Percentiles rank a stretch among this genome's conserved stretches.
phyloP scores from a whole-genome alignment of 2,113 vertebrate genomes.

The Ornithorhynchus anatinus region DNA sequence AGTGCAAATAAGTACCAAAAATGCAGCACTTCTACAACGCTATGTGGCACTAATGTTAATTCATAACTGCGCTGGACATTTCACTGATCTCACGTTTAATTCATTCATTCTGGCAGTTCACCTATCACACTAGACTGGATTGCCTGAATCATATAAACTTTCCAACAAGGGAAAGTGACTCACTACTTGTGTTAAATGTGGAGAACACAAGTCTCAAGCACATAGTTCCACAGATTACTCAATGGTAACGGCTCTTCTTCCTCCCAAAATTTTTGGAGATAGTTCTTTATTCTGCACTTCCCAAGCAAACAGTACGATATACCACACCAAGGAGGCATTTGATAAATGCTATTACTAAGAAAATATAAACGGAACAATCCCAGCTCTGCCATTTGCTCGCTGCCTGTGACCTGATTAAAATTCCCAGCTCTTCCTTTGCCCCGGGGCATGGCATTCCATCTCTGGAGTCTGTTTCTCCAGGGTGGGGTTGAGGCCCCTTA shows the following conservation, averaged over 20 bases:
- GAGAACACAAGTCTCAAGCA: not conserved
- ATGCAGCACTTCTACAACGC: not conserved
- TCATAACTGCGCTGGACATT: not conserved
- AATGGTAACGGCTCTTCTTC: not conserved
- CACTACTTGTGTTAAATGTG: not conserved
- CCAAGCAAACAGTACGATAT: not conserved
- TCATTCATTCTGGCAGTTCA: constrained; percentile 44
- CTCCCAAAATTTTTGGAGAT: not conserved
- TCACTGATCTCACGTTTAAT: constrained; percentile 11
- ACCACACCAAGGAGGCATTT: rapidly evolving
- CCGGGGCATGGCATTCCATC: too few relatives aligned
- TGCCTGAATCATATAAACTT: constrained; percentile 37
- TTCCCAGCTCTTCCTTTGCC: too few relatives aligned
- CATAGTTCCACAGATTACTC: not conserved
- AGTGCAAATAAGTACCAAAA: not conserved
- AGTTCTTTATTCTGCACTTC: not conserved
- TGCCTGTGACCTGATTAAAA: too few relatives aligned
- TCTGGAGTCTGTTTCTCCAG: too few relatives aligned
- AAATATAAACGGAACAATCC: too few relatives aligned
- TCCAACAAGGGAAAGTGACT: not conserved
- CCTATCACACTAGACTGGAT: constrained; percentile 25
- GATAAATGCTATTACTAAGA: too few relatives aligned
- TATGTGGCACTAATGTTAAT: not conserved
- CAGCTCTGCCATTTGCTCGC: too few relatives aligned
- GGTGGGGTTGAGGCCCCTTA: too few relatives aligned